Conservation (phyloP, 2,888 invertebrate species). For the Siphlonurus alternatus region DNA sequence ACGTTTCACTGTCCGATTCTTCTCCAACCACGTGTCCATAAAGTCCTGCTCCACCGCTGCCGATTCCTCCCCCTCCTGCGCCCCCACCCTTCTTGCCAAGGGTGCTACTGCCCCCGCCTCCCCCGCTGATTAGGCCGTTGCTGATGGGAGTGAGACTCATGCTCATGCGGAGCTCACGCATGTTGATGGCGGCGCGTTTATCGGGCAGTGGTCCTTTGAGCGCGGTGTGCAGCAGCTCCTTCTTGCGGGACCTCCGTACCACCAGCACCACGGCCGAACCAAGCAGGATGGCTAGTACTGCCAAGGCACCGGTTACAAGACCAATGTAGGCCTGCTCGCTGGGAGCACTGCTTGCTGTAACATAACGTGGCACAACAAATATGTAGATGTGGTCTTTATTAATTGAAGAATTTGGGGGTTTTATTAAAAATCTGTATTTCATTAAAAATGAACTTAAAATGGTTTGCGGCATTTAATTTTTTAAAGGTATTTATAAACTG, state of each 20-base stretch:
- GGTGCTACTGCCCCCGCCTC: slow-evolving; percentile 16
- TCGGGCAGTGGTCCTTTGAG: slow-evolving; percentile 25
- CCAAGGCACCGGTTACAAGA: slow-evolving; percentile 46
- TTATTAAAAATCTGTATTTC: slow-evolving; percentile 12
- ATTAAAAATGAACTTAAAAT: too few species aligned
- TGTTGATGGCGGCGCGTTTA: slow-evolving; percentile 37
- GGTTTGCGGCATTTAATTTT: too few species aligned
- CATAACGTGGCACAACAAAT: background rate
- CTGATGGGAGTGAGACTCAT: slow-evolving; percentile 32
- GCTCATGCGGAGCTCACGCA: slow-evolving; percentile 38
- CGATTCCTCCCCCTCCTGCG: slow-evolving; percentile 18
- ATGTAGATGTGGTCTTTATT: background rate
- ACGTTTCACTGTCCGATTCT: slow-evolving; percentile 36
- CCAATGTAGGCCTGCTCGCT: slow-evolving; percentile 40
- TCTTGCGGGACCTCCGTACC: slow-evolving; percentile 44
- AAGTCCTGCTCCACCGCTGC: slow-evolving; percentile 25
- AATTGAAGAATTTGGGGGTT: slow-evolving; percentile 22
- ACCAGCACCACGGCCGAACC: slow-evolving; percentile 46
- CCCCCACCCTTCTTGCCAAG: slow-evolving; percentile 20
- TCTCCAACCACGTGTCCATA: slow-evolving; percentile 32
- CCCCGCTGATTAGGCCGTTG: slow-evolving; percentile 28
- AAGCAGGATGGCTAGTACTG: slow-evolving; percentile 44
- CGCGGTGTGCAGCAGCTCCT: slow-evolving; percentile 43
- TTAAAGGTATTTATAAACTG: too few species aligned
- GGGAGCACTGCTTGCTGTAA: slow-evolving; percentile 37